phyloP scores from a whole-genome alignment of 2,888 invertebrate genomes.

The Cosmia trapezina region DNA sequence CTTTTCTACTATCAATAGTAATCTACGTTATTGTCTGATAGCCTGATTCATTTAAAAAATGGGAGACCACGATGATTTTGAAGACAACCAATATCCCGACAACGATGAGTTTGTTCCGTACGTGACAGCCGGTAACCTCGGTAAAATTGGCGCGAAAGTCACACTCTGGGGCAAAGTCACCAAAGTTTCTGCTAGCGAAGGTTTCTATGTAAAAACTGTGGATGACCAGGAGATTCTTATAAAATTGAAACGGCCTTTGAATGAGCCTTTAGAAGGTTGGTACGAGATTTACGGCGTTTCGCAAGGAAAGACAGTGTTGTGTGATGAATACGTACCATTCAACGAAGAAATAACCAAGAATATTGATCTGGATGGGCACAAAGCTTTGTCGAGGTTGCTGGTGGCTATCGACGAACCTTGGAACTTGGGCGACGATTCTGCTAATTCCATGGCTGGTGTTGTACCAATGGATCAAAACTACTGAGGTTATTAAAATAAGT shows the following conservation, averaged over 20 bases:
- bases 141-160: conserved; percentile 87
- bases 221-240: conserved; percentile 87
- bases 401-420: conserved; percentile 87
- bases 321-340: conserved; percentile 86
- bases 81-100: conserved; percentile 87
- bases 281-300: conserved; percentile 86
- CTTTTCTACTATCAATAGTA: not conserved
- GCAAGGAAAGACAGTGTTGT: conserved; percentile 85
- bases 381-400: conserved; percentile 81
- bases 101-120: conserved; percentile 88
- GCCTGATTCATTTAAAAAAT: conserved; percentile 61
- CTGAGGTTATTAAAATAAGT: conserved; percentile 26
- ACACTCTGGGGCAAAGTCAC: conserved; percentile 87
- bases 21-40: not conserved
- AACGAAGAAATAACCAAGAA: conserved; percentile 82
- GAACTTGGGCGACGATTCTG: conserved; percentile 83
- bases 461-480: conserved; percentile 78
- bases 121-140: conserved; percentile 85
- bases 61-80: conserved; percentile 86
- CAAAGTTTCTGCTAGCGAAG: conserved; percentile 85
- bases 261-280: conserved; percentile 87
- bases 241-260: conserved; percentile 80
- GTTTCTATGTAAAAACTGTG: conserved; percentile 85
- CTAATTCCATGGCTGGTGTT: conserved; percentile 73
- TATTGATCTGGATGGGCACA: conserved; percentile 86